A percentile compares a stretch with the other conserved stretches of the same genome.
Evolutionary conservation across 2,888 invertebrate genomes (phyloP).

Genomic region (Lasioglossum zephyrum): DNA sequence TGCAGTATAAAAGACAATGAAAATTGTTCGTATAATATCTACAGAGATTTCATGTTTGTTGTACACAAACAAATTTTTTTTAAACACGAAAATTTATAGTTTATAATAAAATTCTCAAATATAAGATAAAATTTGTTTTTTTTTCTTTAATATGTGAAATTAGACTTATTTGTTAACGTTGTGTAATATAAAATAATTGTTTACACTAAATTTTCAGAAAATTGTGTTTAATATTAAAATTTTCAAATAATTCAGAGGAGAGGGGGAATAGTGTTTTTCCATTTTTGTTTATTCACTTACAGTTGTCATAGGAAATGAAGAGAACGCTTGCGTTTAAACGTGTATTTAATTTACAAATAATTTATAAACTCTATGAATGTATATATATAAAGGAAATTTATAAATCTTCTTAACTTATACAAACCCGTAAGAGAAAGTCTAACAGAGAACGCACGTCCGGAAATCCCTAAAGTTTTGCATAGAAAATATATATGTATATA

Average conservation of each 20-base stretch:
- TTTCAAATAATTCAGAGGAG: not conserved
- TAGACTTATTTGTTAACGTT: too few species aligned
- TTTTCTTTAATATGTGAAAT: too few species aligned
- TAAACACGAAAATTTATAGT: too few species aligned
- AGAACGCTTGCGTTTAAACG: not conserved
- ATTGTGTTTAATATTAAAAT: not conserved
- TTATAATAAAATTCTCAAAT: too few species aligned
- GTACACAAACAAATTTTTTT: not conserved
- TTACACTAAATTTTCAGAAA: not conserved
- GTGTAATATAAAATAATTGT: not conserved
- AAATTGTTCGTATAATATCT: not conserved
- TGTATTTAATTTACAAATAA: slow-evolving; percentile 11
- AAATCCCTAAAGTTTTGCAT: slow-evolving; percentile 62
- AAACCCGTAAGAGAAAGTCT: slow-evolving; percentile 4
- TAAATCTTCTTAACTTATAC: slow-evolving; percentile 6
- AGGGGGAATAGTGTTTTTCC: not conserved
- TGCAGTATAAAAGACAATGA: slow-evolving; percentile 1
- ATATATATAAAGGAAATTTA: slow-evolving; percentile 8
- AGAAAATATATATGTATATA: slow-evolving; percentile 66
- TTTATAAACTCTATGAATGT: not conserved
- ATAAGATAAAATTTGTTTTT: too few species aligned
- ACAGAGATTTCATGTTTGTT: not conserved
- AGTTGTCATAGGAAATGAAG: not conserved
- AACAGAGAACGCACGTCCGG: slow-evolving; percentile 34
- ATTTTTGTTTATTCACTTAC: not conserved